These are phyloP conservation scores for Ifrita kowaldi DNA, from an alignment of 2,113 vertebrate species.

Conservation along the genomic window DNA sequence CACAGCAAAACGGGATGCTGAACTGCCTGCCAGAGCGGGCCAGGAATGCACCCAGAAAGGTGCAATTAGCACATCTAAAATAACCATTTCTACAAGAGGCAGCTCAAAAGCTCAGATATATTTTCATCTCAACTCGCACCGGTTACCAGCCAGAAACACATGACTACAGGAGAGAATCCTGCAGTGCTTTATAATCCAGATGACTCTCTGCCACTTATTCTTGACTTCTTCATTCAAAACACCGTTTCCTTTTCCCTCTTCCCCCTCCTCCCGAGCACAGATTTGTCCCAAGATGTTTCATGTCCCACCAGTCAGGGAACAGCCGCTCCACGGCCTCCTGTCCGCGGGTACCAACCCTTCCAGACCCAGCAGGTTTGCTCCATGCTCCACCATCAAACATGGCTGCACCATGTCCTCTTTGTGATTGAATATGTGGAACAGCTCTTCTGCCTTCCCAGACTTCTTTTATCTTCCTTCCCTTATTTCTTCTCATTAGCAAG, in stretches of 20 bases:
- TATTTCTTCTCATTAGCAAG: not conserved
- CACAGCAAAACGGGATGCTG: not conserved
- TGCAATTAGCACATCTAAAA: not conserved
- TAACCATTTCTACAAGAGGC: not conserved
- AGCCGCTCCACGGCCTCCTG: not conserved
- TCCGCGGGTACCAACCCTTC: not conserved
- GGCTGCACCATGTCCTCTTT: slow-evolving; percentile 35
- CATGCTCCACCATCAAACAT: not conserved
- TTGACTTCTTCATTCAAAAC: not conserved
- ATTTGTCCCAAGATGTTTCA: not conserved
- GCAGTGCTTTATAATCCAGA: not conserved
- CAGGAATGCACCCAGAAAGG: not conserved
- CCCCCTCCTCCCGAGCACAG: not conserved
- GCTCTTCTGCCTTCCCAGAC: not conserved
- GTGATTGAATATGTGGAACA: not conserved
- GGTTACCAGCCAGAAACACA: not conserved
- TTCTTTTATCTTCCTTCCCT: not conserved
- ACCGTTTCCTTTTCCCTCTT: not conserved
- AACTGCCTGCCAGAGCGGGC: not conserved
- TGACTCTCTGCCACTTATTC: not conserved
- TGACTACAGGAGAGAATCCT: not conserved
- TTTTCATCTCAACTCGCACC: not conserved
- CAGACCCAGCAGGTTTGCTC: not conserved
- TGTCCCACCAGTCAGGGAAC: not conserved
- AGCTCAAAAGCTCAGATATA: not conserved